Base-by-base conservation (phyloP, 2,113 vertebrate species). In the Tapirus terrestris region DNA sequence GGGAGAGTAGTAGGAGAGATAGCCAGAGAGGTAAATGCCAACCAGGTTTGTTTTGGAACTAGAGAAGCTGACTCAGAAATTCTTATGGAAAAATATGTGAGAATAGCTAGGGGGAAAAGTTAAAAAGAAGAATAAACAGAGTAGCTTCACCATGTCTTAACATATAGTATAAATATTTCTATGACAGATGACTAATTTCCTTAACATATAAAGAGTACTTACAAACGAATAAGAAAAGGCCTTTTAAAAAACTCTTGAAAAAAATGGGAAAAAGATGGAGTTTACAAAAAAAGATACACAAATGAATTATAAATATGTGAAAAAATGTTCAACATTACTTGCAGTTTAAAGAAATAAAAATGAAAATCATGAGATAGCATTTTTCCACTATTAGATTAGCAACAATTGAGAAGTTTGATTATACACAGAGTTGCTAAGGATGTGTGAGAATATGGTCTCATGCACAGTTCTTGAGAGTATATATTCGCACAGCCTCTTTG, bases 61-160 rank as follows among this genome's bases (percentile, higher is more conserved):
- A 68, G 51, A 97, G 82, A 96, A 91, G 95, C 95, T 96, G 92
- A 98, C 75, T 97, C 48, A 39, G 86, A 95, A 97, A 97, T 96
- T 96, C 86, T 97, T 98, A 94, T 61, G 92, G 79, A 95, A 96
- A 97, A 97, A 75, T 91, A 75, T 80, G 43, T 82, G 56, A 83
- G 68, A 68, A 51, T 63, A 51, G 16, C 67, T 23, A 36, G 13
- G 14, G 43, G 21, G 61, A n/a, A 76, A 72, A 63, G 60, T 31
- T 6, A 72, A 31, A 93, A 89, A 20, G 31, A 73, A 29, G 11
- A 80, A 45, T 58, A 91, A 88, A 72, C 6, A 84, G 76, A 86
- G 29, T 39, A 82, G 43, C 1, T 61, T 86, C 45, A 53, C 18
- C 56, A 80, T 31, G 18, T 61, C 76, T 81, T 88, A 77, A 51